Evolutionary conservation across 2,797 vertebrate species (phyloP), one percentile per base, ranked within the genome.

Genomic region (Anas bernieri): DNA sequence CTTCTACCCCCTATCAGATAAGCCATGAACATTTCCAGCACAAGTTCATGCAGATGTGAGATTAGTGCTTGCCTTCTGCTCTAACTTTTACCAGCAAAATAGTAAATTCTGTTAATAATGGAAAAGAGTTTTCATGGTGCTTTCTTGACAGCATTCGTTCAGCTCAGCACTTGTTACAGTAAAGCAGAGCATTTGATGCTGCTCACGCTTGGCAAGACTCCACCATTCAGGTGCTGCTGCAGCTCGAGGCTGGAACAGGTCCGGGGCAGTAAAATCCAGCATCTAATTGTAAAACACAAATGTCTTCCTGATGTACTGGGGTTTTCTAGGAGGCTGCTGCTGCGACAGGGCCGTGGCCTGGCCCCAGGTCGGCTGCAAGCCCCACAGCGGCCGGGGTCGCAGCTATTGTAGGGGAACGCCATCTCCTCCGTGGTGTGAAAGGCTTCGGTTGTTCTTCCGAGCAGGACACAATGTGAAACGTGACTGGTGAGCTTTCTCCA

Each of bases 401-500:
- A 26, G n/a, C 15, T 58, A 73, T 90, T 92, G 82, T 82, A 86
- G 17, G 69, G 92, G 82, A 94, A 89, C 46, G 11, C 90, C 81
- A 78, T 82, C 90, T 80, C 86, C 74, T 81, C 92, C 43, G 1
- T 7, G 7, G 86, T 33, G 31, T 98, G 94, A 97, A 97, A 98
- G 97, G 93, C 83, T 92, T 95, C 0, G 0, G 95, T 94, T 98
- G 96, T 97, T 97, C 95, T 94, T 95, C 94, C 1, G 11, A 92
- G 93, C 21, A 6, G 86, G 95, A 95, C 96, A 97, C 97, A 97
- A 98, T 97, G 83, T 95, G 96, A 96, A 97, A 97, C 28, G 28
- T 91, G 96, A 95, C 96, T 95, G 91, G 96, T 5, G 66, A 97
- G 95, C 94, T 98, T 97, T 97, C 97, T 97, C 96, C 96, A 96